phyloP scores from a whole-genome alignment of 2,113 vertebrate species.

The Fregata magnificens region DNA sequence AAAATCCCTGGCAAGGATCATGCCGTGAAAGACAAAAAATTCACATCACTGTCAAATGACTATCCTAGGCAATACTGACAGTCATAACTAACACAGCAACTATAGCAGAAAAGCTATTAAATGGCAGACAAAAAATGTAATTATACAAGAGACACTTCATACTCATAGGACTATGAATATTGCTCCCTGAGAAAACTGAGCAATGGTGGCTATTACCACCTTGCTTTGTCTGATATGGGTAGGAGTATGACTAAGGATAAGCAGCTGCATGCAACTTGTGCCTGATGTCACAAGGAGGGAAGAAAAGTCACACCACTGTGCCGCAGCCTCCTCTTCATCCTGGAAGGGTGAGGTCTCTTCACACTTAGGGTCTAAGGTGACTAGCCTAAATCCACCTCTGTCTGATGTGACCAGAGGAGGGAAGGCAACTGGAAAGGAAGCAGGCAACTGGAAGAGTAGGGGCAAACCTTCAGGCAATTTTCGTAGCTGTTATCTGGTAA shows the following conservation, averaged over 20 bases:
- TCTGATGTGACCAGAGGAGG: neutral
- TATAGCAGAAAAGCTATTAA: neutral
- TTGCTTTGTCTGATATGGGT: neutral
- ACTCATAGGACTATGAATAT: neutral
- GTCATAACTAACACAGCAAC: neutral
- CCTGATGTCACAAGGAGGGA: neutral
- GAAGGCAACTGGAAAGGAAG: neutral
- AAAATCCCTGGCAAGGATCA: neutral
- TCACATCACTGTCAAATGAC: neutral
- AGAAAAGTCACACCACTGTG: neutral
- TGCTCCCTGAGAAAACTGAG: neutral
- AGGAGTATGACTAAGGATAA: neutral
- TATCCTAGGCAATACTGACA: neutral
- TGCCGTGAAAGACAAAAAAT: neutral
- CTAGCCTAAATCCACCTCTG: neutral
- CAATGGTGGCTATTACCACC: neutral
- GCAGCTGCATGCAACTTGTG: neutral
- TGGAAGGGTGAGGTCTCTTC: neutral
- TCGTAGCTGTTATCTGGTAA: neutral
- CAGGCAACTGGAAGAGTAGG: neutral
- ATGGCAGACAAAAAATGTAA: neutral
- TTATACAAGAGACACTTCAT: neutral
- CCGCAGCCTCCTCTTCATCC: fast-evolving
- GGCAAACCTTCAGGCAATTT: neutral
- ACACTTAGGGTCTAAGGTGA: fast-evolving